Evolutionary conservation across 2,888 invertebrate genomes (phyloP), one percentile per base, ranked within the genome.

Genomic region (Ophion ventricosus): DNA sequence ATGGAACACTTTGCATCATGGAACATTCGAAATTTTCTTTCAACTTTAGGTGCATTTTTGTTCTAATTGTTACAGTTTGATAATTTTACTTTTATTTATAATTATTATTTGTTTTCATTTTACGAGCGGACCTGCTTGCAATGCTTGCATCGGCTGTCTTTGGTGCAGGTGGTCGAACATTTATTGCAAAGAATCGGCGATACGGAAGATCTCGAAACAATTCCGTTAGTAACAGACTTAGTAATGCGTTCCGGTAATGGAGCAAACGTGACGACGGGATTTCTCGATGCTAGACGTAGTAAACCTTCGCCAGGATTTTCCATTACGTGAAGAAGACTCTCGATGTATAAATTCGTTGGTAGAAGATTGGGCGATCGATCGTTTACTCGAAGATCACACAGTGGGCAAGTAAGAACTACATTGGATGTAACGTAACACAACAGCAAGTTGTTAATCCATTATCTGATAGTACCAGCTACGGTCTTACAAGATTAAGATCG

Each of bases 321-420:
- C 17, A 95, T 92, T 64, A 95, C 91, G 73, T 94, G 92, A 1
- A 96, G 93, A 57, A 96, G 92, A 0, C 95, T 95, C 87, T 96
- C 95, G 67, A 96, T 95, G 90, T 96, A 96, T 61, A 96, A 92
- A 91, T 96, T 96, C 10, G 95, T 95, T n/a, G 96, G 96, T n/a
- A 96, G 92, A 2, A 94, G 91, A 23, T 95, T 94, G 23, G 96
- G 91, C 66, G 70, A 35, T 3, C 94, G 95, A 69, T 94, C 94
- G 0, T 94, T 89, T 1, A 95, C 94, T 0, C 94, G 94, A 2
- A 94, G 91, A 56, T 95, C 94, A 90, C 96, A 96, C 78, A 95
- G 94, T 0, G 96, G 96, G 87, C 96, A 96, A 63, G 89, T 87
- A 59, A 93, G 88, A 64, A 56, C 67, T 20, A 84, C 57, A 14